Conservation (phyloP, 2,113 vertebrate species). For the Platysteira castanea region DNA sequence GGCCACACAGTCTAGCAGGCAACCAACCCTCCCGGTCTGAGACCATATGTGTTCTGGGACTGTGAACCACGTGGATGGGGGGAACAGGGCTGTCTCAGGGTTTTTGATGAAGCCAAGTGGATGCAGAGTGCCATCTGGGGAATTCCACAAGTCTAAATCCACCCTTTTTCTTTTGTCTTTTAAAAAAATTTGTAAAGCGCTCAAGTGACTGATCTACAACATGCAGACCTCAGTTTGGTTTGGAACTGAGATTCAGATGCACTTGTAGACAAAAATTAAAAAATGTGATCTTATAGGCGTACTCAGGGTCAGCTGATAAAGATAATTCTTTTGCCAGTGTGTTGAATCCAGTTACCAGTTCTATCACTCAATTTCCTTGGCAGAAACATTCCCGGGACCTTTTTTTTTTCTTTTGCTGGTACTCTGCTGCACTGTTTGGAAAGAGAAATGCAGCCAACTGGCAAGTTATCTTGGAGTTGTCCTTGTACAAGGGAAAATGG, state of each 20-base stretch:
- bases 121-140: not conserved
- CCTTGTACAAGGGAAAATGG: constrained; percentile 33
- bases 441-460: constrained; percentile 3
- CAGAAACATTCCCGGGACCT: not conserved
- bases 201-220: not conserved
- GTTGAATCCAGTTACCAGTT: not conserved
- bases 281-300: rapidly evolving
- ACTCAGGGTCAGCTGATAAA: not conserved
- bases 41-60: rapidly evolving
- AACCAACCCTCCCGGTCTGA: rapidly evolving
- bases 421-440: not conserved
- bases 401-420: constrained; percentile 16
- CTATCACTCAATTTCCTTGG: not conserved
- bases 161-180: not conserved
- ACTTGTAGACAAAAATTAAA: not conserved
- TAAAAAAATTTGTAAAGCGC: not conserved
- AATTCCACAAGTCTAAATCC: not conserved
- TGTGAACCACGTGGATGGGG: rapidly evolving
- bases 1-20: not conserved
- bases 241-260: not conserved
- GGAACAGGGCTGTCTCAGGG: not conserved
- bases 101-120: not conserved
- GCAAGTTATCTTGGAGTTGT: constrained; percentile 28
- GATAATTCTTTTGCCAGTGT: not conserved
- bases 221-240: not conserved